These are phyloP conservation scores for Parasteatoda lunata DNA, from an alignment of 2,888 invertebrate genomes.

Conservation along the genomic window DNA sequence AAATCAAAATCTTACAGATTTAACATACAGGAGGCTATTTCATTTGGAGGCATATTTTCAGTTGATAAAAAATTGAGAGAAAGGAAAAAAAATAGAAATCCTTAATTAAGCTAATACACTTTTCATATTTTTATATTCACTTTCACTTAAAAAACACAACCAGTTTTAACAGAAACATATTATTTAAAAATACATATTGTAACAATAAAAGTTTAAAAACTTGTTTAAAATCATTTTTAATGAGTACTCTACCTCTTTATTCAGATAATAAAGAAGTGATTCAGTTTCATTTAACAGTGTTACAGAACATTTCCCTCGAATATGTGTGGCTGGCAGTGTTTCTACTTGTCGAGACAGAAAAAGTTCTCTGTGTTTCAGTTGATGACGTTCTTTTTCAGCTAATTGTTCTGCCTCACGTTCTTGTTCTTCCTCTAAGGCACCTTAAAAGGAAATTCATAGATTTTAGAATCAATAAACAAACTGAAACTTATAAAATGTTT, in stretches of 20 bases:
- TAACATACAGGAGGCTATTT: no score
- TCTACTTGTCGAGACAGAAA: conserved; percentile 96
- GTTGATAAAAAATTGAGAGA: no score
- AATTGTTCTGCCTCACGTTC: conserved; percentile 78
- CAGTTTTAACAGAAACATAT: no score
- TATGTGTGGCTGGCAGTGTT: conserved; percentile 98
- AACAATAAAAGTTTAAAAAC: no score
- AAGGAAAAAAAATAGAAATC: no score
- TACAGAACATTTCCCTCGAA: conserved; percentile 99
- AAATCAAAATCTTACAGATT: no score
- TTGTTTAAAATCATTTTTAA: no score
- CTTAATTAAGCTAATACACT: no score
- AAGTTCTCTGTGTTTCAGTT: conserved; percentile 97
- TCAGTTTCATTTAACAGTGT: conserved; percentile 99
- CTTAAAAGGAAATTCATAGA: conserved; percentile 74
- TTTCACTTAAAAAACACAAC: no score
- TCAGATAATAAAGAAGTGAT: conserved; percentile 94
- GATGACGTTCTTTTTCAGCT: conserved; percentile 90
- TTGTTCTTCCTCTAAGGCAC: conserved; percentile 83
- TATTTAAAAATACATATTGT: no score
- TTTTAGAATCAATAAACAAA: background rate
- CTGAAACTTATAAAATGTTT: background rate
- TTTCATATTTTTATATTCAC: no score
- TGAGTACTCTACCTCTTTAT: conserved; percentile 86
- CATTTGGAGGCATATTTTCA: no score